These are phyloP conservation scores for Chaetoderma sp. DNA, from an alignment of 2,888 invertebrate species.

Conservation along the genomic window DNA sequence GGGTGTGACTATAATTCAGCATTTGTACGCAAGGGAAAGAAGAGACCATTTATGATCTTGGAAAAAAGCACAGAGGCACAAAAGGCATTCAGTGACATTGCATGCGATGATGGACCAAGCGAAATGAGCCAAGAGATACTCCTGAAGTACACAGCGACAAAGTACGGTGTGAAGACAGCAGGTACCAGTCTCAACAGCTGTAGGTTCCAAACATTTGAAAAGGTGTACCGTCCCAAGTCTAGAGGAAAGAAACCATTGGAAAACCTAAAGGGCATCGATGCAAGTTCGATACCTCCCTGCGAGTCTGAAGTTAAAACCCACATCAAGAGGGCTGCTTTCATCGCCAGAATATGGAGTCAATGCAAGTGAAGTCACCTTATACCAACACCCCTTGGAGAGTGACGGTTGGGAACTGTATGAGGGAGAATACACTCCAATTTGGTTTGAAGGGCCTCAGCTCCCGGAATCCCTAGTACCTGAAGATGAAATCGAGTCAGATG, in stretches of 20 bases:
- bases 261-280: slow-evolving; percentile 14
- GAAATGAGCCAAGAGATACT: background rate
- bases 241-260: slow-evolving; percentile 4
- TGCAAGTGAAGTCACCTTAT: background rate
- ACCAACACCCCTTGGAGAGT: slow-evolving; percentile 7
- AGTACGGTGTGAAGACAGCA: slow-evolving; percentile 8
- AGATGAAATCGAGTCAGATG: too few species aligned
- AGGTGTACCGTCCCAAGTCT: slow-evolving; percentile 1
- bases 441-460: slow-evolving; percentile 6
- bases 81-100: slow-evolving; percentile 1
- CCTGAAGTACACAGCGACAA: background rate
- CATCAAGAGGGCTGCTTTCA: slow-evolving; percentile 9
- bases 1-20: slow-evolving; percentile 5
- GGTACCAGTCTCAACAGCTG: background rate
- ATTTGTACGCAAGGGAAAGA: slow-evolving; percentile 7
- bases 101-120: too few species aligned
- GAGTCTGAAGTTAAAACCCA: background rate
- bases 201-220: background rate
- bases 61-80: slow-evolving; percentile 2
- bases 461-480: slow-evolving; percentile 7
- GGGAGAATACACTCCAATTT: background rate
- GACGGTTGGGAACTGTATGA: slow-evolving; percentile 1
- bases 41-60: slow-evolving; percentile 9
- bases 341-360: slow-evolving; percentile 7
- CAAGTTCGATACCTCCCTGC: slow-evolving; percentile 7